phyloP scores from a whole-genome alignment of 2,888 invertebrate genomes.

The Shargacucullia verbasci region DNA sequence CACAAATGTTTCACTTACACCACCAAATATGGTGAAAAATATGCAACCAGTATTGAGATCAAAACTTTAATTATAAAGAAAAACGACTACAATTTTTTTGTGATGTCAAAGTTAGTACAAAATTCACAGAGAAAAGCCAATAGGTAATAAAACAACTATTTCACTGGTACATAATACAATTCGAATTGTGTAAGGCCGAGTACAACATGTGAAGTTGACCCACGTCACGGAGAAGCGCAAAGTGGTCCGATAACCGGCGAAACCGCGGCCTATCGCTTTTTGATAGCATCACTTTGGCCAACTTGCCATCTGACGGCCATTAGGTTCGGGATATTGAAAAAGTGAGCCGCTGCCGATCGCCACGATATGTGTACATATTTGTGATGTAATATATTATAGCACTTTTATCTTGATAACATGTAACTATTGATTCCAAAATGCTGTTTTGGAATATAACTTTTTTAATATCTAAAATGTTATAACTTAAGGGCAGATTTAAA shows the following conservation, averaged over 20 bases:
- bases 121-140: no score
- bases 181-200: conserved; percentile 71
- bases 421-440: conserved; percentile 21
- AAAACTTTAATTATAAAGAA: no score
- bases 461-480: neutral
- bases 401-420: conserved; percentile 49
- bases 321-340: conserved; percentile 88
- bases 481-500: no score
- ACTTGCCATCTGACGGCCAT: conserved; percentile 88
- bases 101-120: no score
- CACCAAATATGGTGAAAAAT: no score
- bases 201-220: conserved; percentile 78
- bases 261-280: conserved; percentile 88
- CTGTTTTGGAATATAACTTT: conserved; percentile 19
- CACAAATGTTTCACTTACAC: no score
- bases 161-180: conserved; percentile 37
- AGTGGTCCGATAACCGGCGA: conserved; percentile 87
- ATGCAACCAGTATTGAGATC: no score
- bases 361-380: conserved; percentile 57
- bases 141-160: conserved; percentile 30
- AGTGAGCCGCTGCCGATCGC: conserved; percentile 78
- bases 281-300: conserved; percentile 89
- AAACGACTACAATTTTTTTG: no score
- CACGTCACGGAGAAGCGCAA: conserved; percentile 81
- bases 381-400: conserved; percentile 56